A percentile compares a stretch with the other conserved stretches of the same genome.
Conservation (phyloP, 2,888 invertebrate species). For the Pachymerium ferrugineum region DNA sequence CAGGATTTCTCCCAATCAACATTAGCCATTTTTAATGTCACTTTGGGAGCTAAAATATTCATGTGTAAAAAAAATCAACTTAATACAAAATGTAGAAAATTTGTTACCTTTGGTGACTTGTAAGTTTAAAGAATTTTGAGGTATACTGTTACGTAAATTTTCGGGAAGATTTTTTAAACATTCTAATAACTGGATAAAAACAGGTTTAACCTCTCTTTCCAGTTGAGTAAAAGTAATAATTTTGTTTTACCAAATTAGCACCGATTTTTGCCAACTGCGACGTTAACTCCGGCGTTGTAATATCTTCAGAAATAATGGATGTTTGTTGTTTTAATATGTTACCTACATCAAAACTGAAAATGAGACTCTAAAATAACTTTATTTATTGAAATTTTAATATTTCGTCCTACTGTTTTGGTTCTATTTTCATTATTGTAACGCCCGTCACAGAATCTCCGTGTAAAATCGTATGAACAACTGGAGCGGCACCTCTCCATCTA, state of each 20-base stretch:
- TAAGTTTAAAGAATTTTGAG: not conserved
- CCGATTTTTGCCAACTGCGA: constrained; percentile 61
- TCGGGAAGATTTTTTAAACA: constrained; percentile 11
- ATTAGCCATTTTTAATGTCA: constrained; percentile 40
- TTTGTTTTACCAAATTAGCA: constrained; percentile 52
- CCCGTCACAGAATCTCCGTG: constrained; percentile 76
- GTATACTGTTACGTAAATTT: not conserved
- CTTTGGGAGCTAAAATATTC: constrained; percentile 43
- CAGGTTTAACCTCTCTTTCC: not conserved
- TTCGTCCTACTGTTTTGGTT: constrained; percentile 57
- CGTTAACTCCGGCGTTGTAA: constrained; percentile 62
- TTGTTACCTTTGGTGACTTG: not conserved
- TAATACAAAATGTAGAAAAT: not conserved
- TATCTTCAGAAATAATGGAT: constrained; percentile 55
- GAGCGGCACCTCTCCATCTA: constrained; percentile 88
- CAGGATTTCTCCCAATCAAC: constrained; percentile 46
- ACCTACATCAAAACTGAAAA: constrained; percentile 67
- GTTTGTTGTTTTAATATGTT: constrained; percentile 48
- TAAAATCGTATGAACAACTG: constrained; percentile 76
- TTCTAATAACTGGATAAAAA: not conserved
- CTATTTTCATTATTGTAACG: constrained; percentile 79
- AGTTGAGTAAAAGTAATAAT: not conserved
- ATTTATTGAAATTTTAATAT: constrained; percentile 2
- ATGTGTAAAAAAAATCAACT: not conserved
- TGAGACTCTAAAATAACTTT: constrained; percentile 20